A percentile compares a stretch with the other conserved stretches of the same genome.
Evolutionary conservation across 2,113 vertebrate species (phyloP).

Genomic region (Galbula dea): DNA sequence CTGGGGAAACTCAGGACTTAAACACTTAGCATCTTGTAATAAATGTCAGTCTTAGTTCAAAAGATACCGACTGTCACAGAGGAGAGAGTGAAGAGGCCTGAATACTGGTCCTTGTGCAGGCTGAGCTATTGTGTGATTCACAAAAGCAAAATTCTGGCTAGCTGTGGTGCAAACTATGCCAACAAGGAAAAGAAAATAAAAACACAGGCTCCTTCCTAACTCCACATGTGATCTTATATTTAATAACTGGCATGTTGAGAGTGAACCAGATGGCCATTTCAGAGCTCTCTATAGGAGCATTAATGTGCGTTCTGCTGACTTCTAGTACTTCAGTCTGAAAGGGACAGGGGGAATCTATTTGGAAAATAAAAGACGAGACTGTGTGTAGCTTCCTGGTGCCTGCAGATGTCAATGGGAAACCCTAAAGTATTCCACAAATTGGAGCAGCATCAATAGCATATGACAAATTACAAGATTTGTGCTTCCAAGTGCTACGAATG

Average conservation of each 20-base stretch:
- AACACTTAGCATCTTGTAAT: not conserved
- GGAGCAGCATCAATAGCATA: not conserved
- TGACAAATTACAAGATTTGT: fast-evolving
- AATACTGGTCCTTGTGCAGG: not conserved
- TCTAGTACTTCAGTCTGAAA: not conserved
- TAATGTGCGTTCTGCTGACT: not conserved
- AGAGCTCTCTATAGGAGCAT: not conserved
- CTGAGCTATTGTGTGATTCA: not conserved
- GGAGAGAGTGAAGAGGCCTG: not conserved
- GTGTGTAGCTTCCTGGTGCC: not conserved
- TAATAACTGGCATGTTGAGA: not conserved
- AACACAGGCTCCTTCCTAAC: not conserved
- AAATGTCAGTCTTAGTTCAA: not conserved
- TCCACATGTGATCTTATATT: not conserved
- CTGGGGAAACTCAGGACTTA: fast-evolving
- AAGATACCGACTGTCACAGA: not conserved
- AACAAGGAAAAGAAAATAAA: not conserved
- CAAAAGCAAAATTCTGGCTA: not conserved
- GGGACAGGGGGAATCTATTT: not conserved
- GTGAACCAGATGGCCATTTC: not conserved
- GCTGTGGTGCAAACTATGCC: not conserved
- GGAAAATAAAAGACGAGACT: not conserved
- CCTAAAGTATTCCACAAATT: not conserved
- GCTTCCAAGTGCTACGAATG: not conserved
- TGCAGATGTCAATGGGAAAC: not conserved